phyloP scores from a whole-genome alignment of 2,888 invertebrate species.

The Drosophila mayaguana region DNA sequence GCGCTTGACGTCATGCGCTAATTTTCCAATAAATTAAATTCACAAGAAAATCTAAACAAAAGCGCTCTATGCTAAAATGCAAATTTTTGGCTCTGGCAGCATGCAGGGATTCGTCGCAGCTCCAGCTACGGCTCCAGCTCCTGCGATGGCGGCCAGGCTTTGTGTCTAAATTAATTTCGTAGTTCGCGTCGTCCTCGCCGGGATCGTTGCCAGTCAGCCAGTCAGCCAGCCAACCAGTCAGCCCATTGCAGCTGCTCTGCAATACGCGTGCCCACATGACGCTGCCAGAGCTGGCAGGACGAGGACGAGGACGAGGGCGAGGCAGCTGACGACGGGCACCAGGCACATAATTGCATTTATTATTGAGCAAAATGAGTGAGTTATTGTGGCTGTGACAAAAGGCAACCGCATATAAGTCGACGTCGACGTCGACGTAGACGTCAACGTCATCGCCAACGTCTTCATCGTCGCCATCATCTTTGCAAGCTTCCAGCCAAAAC shows the following conservation, averaged over 20 bases:
- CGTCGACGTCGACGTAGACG: slow-evolving; percentile 19
- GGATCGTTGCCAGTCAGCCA: slow-evolving; percentile 24
- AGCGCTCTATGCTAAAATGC: slow-evolving; percentile 75
- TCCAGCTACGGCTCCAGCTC: slow-evolving; percentile 2
- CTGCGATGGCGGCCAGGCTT: slow-evolving; percentile 52
- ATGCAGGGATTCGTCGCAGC: slow-evolving; percentile 44
- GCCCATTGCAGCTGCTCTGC: slow-evolving; percentile 3
- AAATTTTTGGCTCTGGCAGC: slow-evolving; percentile 69
- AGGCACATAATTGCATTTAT: slow-evolving; percentile 82
- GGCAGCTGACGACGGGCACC: slow-evolving; percentile 34
- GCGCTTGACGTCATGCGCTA: slow-evolving; percentile 71
- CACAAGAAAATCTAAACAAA: slow-evolving; percentile 78
- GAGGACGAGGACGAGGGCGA: not conserved
- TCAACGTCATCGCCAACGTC: slow-evolving; percentile 30
- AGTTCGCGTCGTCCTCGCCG: slow-evolving; percentile 55
- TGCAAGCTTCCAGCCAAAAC: slow-evolving; percentile 1
- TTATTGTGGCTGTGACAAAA: slow-evolving; percentile 75
- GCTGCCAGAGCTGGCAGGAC: slow-evolving; percentile 15
- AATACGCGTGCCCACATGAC: slow-evolving; percentile 37
- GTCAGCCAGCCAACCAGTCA: not conserved
- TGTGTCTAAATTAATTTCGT: slow-evolving; percentile 80
- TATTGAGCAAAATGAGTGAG: slow-evolving; percentile 82
- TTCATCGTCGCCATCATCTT: slow-evolving; percentile 25
- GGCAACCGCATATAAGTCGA: slow-evolving; percentile 69
- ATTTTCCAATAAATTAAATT: slow-evolving; percentile 81